A percentile compares a stretch with the other conserved stretches of the same genome.
phyloP scores from a whole-genome alignment of 2,888 invertebrate genomes.

The Drymonia ruficornis region DNA sequence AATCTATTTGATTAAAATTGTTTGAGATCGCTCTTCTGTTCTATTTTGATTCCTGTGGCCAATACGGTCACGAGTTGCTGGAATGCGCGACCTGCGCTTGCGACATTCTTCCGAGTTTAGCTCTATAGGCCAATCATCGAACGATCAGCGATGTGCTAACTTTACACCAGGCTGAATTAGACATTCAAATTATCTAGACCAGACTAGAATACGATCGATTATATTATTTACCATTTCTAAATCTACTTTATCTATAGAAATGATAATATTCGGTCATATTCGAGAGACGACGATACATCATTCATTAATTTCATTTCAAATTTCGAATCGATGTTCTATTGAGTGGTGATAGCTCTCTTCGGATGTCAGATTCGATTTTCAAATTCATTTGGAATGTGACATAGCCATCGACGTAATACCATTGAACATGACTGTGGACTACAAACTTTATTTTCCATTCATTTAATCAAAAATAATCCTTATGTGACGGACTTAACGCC shows the following conservation, averaged over 20 bases:
- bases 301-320: slow-evolving; percentile 58
- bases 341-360: slow-evolving; percentile 44
- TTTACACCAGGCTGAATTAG: neutral
- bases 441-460: too few relatives aligned
- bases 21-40: too few relatives aligned
- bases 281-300: slow-evolving; percentile 60
- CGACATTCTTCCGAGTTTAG: slow-evolving; percentile 1
- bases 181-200: neutral
- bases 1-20: too few relatives aligned
- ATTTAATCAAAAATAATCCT: too few relatives aligned
- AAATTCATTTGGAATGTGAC: slow-evolving; percentile 38
- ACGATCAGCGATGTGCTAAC: neutral
- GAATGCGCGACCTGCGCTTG: neutral
- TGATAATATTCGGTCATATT: too few relatives aligned
- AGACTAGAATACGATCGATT: too few relatives aligned
- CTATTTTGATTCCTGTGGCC: neutral
- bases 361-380: slow-evolving; percentile 23
- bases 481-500: too few relatives aligned
- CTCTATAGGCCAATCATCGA: neutral
- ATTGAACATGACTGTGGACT: too few relatives aligned
- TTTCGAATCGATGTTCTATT: slow-evolving; percentile 45
- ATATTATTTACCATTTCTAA: neutral
- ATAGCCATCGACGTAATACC: too few relatives aligned
- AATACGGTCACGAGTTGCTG: neutral
- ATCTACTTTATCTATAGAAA: too few relatives aligned